Evolutionary conservation across 2,797 vertebrate species (phyloP).

Genomic region (Diglossa cyanea): DNA sequence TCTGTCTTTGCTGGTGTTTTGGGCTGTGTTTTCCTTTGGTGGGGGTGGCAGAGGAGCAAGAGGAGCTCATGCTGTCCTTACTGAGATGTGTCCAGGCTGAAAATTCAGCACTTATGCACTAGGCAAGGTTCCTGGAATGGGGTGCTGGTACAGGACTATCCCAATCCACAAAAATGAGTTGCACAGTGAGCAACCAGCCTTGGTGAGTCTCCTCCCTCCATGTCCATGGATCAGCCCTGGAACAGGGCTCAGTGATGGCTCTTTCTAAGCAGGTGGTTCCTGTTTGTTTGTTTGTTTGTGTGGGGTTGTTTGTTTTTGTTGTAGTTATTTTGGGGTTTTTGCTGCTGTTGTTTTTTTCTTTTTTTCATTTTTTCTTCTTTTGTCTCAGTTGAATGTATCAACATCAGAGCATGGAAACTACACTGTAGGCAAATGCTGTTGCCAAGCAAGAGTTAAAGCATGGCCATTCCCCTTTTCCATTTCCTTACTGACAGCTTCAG

Average conservation of each 20-base stretch:
- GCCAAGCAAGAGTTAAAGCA: background rate
- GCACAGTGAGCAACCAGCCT: background rate
- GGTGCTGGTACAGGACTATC: background rate
- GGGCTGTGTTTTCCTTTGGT: background rate
- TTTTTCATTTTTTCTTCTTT: fast-evolving
- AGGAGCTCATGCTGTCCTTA: background rate
- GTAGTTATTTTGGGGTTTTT: background rate
- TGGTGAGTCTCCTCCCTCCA: background rate
- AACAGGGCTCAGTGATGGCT: background rate
- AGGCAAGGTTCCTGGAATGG: background rate
- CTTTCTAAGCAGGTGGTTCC: background rate
- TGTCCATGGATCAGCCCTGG: background rate
- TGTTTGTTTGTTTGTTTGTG: background rate
- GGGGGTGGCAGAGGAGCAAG: background rate
- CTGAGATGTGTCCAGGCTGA: background rate
- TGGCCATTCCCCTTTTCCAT: background rate
- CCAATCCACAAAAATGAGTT: background rate
- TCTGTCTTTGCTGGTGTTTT: background rate
- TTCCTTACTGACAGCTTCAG: slow-evolving; percentile 19
- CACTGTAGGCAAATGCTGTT: fast-evolving
- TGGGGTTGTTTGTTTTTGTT: background rate
- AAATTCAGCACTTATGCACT: background rate
- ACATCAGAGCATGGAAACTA: background rate
- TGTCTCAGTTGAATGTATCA: background rate
- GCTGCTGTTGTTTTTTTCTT: background rate